Conservation (phyloP, 2,113 vertebrate genomes). For the Guaruba guarouba region DNA sequence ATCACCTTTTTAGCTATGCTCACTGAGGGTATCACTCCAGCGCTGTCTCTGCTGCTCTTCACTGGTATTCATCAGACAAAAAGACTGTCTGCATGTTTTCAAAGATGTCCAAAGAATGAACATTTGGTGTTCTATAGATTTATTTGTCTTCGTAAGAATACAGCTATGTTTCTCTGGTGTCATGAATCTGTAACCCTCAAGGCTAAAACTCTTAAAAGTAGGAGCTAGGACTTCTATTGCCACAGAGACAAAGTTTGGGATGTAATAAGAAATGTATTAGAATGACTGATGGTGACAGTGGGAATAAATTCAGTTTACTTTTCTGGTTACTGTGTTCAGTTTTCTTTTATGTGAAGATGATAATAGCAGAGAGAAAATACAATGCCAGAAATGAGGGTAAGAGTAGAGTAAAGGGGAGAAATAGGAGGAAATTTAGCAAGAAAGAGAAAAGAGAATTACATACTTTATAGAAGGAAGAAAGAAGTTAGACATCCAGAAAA, state of each 20-base stretch:
- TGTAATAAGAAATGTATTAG: neutral
- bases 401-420: neutral
- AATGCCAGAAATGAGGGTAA: neutral
- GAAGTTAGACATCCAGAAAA: neutral
- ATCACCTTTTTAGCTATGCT: neutral
- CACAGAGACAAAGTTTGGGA: neutral
- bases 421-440: neutral
- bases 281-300: neutral
- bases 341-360: neutral
- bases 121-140: neutral
- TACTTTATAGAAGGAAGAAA: neutral
- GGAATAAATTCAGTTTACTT: neutral
- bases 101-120: neutral
- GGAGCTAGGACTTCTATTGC: neutral
- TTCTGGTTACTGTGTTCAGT: neutral
- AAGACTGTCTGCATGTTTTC: neutral
- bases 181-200: neutral
- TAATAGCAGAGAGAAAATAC: neutral
- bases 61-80: neutral
- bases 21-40: rapidly evolving
- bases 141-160: neutral
- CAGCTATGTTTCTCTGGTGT: neutral
- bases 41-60: neutral
- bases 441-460: neutral
- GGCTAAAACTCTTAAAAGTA: neutral